Conservation (phyloP, 2,797 vertebrate genomes). For the Oreonectes daqikongensis region DNA sequence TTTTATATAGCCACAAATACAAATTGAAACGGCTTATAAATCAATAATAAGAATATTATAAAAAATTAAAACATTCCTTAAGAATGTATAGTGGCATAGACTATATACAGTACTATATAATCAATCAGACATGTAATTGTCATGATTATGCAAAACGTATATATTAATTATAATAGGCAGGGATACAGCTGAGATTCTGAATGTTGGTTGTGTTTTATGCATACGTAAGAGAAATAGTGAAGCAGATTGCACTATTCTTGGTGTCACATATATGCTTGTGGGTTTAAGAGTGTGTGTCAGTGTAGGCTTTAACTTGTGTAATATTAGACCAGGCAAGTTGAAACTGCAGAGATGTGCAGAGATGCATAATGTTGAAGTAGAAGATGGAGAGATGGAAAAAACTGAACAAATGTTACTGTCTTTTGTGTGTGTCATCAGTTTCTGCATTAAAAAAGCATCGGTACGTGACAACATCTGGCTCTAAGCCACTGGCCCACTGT, state of each 20-base stretch:
- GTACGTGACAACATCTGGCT: conserved; percentile 47
- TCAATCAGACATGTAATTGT: neutral
- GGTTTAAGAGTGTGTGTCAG: too few species aligned
- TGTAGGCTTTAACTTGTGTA: neutral
- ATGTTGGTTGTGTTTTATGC: conserved; percentile 3
- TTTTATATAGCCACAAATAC: neutral
- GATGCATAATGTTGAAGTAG: conserved; percentile 27
- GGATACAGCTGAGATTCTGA: neutral
- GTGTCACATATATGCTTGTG: conserved; percentile 8
- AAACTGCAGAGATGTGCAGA: conserved; percentile 11
- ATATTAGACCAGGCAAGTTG: conserved; percentile 22
- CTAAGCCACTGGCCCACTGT: conserved; percentile 21
- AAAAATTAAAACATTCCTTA: neutral
- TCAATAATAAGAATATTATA: neutral
- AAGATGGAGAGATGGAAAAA: neutral
- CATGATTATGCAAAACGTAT: neutral
- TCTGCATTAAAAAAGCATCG: conserved; percentile 41
- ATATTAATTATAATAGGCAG: neutral
- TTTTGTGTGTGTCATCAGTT: conserved; percentile 50
- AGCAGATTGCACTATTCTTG: conserved; percentile 5
- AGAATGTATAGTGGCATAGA: neutral
- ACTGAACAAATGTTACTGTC: conserved; percentile 4
- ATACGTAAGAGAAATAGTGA: neutral
- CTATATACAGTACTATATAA: too few species aligned
- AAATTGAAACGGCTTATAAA: neutral